Evolutionary conservation across 2,888 invertebrate genomes (phyloP), one percentile per base, ranked within the genome.

Genomic region (Spisula subtruncata): DNA sequence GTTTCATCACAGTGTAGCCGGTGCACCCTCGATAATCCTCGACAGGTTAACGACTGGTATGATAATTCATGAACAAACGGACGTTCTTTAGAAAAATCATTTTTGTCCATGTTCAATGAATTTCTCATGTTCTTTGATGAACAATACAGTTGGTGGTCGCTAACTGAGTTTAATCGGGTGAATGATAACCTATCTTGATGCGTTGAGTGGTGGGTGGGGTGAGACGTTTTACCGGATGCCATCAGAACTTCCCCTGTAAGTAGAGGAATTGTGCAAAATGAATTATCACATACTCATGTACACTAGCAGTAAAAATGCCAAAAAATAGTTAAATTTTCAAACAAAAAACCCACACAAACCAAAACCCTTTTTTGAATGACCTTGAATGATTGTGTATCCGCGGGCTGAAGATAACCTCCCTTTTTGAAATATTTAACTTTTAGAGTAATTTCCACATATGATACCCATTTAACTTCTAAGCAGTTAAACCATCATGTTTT

Each of bases 201-300:
- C 41, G 4, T 2, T 8, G 41, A 41, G 41, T 41, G 41, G 41
- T 41, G 41, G 41, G 41, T 41, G 41, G 41, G 41, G 41, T 41
- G 8, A 41, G 41, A 41, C 41, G 41, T 41, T 2, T 41, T 41
- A 41, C 41, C 8, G 41, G 41, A 41, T 35, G 75, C 5, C 75
- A 35, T 35, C 32, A 54, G 46, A 8, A 75, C 81, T 25, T 85
- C 82, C 88, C 91, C 92, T 92, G 91, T n/a, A 92, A 92, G 25
- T 88, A 92, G 92, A 92, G 83, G 92, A 92, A 89, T 91, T 92
- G 92, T 92, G 92, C 92, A 90, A 29, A 83, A 83, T 85, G 48
- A 81, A 51, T 41, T 41, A 88, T 66, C 85, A 89, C 89, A 89
- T 90, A 91, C 92, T 91, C 85, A 89, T 88, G 89, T 90, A 91